phyloP scores from a whole-genome alignment of 2,113 vertebrate species.

The Dipodomys stephensi region DNA sequence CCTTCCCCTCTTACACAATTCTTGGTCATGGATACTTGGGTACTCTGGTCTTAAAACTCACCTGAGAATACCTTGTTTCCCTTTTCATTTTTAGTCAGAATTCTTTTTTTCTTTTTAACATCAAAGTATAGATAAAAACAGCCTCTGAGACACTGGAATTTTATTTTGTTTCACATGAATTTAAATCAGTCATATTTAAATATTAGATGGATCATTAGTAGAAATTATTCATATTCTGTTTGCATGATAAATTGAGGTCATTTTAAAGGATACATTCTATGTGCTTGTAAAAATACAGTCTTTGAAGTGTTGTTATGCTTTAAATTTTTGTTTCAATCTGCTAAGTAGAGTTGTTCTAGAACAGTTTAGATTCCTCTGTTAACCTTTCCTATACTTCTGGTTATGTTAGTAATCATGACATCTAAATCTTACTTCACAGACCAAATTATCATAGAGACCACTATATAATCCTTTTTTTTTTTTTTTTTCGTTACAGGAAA shows the following conservation, averaged over 20 bases:
- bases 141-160: background rate
- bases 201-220: background rate
- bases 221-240: constrained; percentile 32
- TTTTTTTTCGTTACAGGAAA: constrained; percentile 88
- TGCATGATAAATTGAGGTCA: background rate
- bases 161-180: background rate
- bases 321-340: constrained; percentile 50
- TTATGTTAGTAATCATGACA: constrained; percentile 25
- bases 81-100: background rate
- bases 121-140: background rate
- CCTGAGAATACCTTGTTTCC: background rate
- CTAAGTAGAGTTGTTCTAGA: constrained; percentile 24
- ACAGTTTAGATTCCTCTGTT: background rate
- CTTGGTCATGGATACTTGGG: background rate
- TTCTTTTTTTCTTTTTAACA: background rate
- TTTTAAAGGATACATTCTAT: constrained; percentile 58
- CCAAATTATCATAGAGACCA: background rate
- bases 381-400: background rate
- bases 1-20: background rate
- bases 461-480: constrained; percentile 6
- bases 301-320: constrained; percentile 9
- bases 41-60: background rate
- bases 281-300: constrained; percentile 37
- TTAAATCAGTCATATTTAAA: background rate
- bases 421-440: background rate